Percentiles rank a stretch among this genome's conserved stretches.
Evolutionary conservation across 92 coral and sea anemone genomes (phyloP).

Genomic region (Bergia puertoricense): DNA sequence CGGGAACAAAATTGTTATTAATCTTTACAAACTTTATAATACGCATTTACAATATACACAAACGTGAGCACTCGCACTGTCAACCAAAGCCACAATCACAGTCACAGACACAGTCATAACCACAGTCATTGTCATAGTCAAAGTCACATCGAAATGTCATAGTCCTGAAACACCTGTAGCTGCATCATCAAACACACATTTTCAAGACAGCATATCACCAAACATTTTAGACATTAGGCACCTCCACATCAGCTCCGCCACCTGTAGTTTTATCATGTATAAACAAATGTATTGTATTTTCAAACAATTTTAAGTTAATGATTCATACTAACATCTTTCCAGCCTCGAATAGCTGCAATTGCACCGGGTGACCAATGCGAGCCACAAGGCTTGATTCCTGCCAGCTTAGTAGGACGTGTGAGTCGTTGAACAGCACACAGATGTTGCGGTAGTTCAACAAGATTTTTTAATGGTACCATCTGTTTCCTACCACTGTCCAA

Average conservation of each 20-base stretch:
- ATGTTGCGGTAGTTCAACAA: not conserved
- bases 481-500: conserved; percentile 12
- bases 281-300: not conserved
- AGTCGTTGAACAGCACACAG: not conserved
- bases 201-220: too few species aligned
- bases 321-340: not conserved
- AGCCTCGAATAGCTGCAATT: not conserved
- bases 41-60: too few species aligned
- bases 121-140: not conserved
- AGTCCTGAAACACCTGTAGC: not conserved
- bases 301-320: not conserved
- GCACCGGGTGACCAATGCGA: not conserved
- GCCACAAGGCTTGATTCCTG: conserved; percentile 12
- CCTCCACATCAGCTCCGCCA: not conserved
- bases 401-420: conserved; percentile 8
- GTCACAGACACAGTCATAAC: not conserved
- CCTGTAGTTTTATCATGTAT: not conserved
- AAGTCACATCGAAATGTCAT: not conserved
- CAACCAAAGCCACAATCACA: not conserved
- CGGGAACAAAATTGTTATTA: too few species aligned
- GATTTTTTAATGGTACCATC: not conserved
- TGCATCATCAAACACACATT: too few species aligned
- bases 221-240: not conserved
- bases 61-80: not conserved
- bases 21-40: too few species aligned